Percentiles rank a stretch among this genome's conserved stretches.
Conservation (phyloP, 2,113 vertebrate species). For the Scomber japonicus region DNA sequence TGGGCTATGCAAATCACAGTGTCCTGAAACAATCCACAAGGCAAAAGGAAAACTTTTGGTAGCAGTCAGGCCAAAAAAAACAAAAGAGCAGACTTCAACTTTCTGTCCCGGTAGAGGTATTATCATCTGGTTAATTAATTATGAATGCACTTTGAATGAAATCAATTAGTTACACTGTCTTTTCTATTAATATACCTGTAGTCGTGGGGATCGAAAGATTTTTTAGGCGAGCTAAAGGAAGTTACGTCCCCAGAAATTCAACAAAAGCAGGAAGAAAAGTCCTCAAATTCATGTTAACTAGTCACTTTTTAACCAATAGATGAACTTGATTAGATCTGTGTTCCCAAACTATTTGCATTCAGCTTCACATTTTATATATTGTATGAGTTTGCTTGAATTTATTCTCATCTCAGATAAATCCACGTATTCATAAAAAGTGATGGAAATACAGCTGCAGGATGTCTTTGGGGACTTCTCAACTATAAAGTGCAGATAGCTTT, state of each 20-base stretch:
- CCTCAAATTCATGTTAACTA: neutral
- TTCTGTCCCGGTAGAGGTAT: constrained; percentile 22
- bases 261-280: neutral
- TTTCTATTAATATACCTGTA: constrained; percentile 6
- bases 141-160: constrained; percentile 47
- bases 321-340: neutral
- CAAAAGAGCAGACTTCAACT: constrained; percentile 6
- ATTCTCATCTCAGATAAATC: constrained; percentile 32
- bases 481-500: constrained; percentile 28
- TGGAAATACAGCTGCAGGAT: constrained; percentile 4
- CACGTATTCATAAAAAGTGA: constrained; percentile 5
- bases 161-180: constrained; percentile 27
- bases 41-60: neutral
- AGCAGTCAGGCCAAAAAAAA: constrained; percentile 10
- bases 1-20: constrained; percentile 40
- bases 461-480: constrained; percentile 11
- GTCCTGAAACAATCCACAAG: constrained; percentile 42
- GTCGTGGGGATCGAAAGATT: neutral
- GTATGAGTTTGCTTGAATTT: neutral
- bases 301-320: neutral
- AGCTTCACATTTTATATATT: neutral
- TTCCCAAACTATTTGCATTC: neutral
- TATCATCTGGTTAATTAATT: constrained; percentile 47
- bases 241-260: neutral
- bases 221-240: neutral